A percentile compares a stretch with the other conserved stretches of the same genome.
These are phyloP conservation scores for Oryzias melastigma DNA, from an alignment of 2,113 vertebrate species.

Conservation along the genomic window DNA sequence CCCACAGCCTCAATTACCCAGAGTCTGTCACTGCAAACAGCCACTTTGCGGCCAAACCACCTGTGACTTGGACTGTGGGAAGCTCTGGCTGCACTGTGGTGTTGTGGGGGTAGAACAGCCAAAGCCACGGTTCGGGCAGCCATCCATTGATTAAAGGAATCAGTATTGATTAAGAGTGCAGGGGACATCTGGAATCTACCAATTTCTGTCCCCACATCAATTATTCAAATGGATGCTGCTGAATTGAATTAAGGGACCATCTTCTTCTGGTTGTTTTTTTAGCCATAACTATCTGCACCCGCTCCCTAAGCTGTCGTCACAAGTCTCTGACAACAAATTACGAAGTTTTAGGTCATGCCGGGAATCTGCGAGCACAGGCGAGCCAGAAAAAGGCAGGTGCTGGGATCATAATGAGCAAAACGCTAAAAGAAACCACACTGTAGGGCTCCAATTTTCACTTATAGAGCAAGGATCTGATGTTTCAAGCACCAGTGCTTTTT, in stretches of 20 bases:
- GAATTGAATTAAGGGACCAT: constrained; percentile 70
- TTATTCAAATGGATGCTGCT: constrained; percentile 68
- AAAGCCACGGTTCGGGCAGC: constrained; percentile 44
- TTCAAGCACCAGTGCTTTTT: neutral
- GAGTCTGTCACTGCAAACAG: constrained; percentile 66
- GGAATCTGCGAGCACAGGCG: neutral
- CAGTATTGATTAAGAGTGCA: constrained; percentile 73
- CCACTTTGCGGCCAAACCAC: constrained; percentile 70
- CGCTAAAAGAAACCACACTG: constrained; percentile 2
- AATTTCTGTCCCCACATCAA: constrained; percentile 73
- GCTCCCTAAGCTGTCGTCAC: constrained; percentile 56
- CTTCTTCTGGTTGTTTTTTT: constrained; percentile 43
- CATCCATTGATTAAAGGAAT: constrained; percentile 73
- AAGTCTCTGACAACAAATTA: constrained; percentile 28
- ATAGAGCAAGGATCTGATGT: constrained; percentile 1
- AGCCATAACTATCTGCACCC: constrained; percentile 51
- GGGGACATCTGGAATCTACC: constrained; percentile 73
- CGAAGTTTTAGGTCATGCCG: constrained; percentile 39
- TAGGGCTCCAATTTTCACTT: constrained; percentile 2
- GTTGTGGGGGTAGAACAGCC: constrained; percentile 37
- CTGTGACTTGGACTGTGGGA: constrained; percentile 65
- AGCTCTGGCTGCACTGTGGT: constrained; percentile 30
- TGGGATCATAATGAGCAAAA: constrained; percentile 11
- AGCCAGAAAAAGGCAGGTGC: constrained; percentile 5
- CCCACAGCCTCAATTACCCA: constrained; percentile 66